Evolutionary conservation across 1,140 invertebrate genomes (phyloP).

Genomic region (Bombus superbus): DNA sequence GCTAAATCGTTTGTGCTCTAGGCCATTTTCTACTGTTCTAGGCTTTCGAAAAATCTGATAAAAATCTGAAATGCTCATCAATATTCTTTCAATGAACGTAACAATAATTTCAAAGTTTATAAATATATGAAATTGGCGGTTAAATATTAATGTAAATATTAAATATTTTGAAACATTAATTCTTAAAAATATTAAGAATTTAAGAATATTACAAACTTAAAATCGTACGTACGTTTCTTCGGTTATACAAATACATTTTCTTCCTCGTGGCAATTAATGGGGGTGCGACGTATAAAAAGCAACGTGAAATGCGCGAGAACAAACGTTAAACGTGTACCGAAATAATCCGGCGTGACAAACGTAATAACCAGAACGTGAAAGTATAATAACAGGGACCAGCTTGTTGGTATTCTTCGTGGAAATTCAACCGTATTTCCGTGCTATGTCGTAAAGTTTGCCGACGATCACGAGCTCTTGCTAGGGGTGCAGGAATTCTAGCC

Average conservation of each 20-base stretch:
- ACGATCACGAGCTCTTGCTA: background rate
- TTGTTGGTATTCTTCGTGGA: constrained; percentile 38
- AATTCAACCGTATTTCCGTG: constrained; percentile 30
- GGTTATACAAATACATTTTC: background rate
- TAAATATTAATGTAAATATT: background rate
- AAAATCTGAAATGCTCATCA: too few relatives aligned
- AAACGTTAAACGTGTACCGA: constrained; percentile 8
- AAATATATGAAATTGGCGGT: too few relatives aligned
- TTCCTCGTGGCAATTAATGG: background rate
- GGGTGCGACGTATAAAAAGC: background rate
- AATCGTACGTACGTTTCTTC: background rate
- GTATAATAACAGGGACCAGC: background rate
- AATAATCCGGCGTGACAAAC: constrained; percentile 11
- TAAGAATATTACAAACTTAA: background rate
- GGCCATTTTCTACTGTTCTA: too few relatives aligned
- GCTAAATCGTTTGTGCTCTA: too few relatives aligned
- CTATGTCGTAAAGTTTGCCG: constrained; percentile 43
- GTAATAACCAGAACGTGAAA: constrained; percentile 28
- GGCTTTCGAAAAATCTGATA: too few relatives aligned
- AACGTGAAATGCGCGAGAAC: background rate
- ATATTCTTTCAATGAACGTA: too few relatives aligned
- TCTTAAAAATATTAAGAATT: background rate
- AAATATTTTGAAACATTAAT: background rate
- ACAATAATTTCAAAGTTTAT: background rate
- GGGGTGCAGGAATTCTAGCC: constrained; percentile 12